Base-by-base conservation (phyloP, 2,888 invertebrate species). In the Papilio demoleus region DNA sequence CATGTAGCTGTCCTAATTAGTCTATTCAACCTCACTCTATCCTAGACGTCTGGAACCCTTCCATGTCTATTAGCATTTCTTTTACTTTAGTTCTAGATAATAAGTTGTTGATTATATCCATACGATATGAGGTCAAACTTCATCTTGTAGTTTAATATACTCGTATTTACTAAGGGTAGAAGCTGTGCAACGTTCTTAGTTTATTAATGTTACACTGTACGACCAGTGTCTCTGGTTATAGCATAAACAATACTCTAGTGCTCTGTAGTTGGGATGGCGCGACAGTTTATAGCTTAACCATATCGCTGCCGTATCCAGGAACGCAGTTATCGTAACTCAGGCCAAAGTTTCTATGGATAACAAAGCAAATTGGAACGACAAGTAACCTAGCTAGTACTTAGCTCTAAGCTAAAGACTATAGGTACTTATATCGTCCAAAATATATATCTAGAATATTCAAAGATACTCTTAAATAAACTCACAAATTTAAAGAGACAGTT, bases 231-330 rank as follows among this genome's bases (percentile, higher is more conserved):
- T 56, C 53, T 56, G 53, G 53, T 56, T 17, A 27, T 53, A 27
- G n/a, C 38, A 31, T 53, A 65, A 53, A 50, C 17, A 24, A 53
- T 47, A 34, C 4, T 45, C 38, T 17, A 24, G 31, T 34, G 36
- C 63, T n/a, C 31, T 64, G 40, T 19, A 19, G 24, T 64, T 45
- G 38, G 36, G 31, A 68, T 63, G 63, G 27, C 6, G 34, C 17
- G 63, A 47, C 59, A 34, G 64, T 64, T 68, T 68, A 68, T 64
- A 27, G 38, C 59, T 38, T 68, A 60, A 31, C 34, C 31, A 59
- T 50, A 59, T 68, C 27, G 50, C 68, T 19, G 59, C 63, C 47
- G 59, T 40, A 68, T 31, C 27, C 14, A 59, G 12, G 14, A 19
- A 17, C 14, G 64, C 50, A 65, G 50, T 65, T 22, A 68, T 50